Evolutionary conservation across 2,888 invertebrate genomes (phyloP), one percentile per base, ranked within the genome.

Genomic region (Euproctis similis): DNA sequence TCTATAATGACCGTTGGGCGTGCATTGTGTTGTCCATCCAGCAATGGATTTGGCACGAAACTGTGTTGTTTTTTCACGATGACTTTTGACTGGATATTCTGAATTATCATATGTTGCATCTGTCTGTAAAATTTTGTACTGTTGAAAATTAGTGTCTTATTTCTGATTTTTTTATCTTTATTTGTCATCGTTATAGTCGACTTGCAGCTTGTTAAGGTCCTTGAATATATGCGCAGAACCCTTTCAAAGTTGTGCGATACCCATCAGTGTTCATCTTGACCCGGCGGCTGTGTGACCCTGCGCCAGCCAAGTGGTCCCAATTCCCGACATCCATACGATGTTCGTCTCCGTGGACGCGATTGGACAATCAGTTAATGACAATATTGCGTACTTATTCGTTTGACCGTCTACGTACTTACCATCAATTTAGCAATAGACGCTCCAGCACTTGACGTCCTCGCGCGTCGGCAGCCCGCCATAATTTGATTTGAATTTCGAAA

Each of bases 351-450:
- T 40, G 47, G 46, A 35, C 58, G 59, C 72, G 34, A 82, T 84
- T 84, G 82, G 82, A 51, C 66, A 53, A 62, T 42, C 61, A 73
- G 71, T 84, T 78, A 80, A 72, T 62, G 59, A 62, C 63, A 67
- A 70, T 73, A 70, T 66, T 59, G 64, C 67, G 61, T 68, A 64
- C 67, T 74, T 74, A 72, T 72, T 74, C 71, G 63, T 72, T 70
- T 70, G 72, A 69, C 64, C 71, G 66, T 69, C 72, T 65, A 42
- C 45, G 46, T 54, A 55, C 41, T 46, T 51, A 55, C 46, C 55
- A 49, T 61, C 78, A 78, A 82, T 82, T 80, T 76, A 75, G 70
- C 73, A 64, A 68, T 66, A 68, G 62, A 62, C 49, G 44, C 42
- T 36, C 36, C 31, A 34, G 42, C 36, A 42, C 43, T 36, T 39